A percentile compares a stretch with the other conserved stretches of the same genome.
These are phyloP conservation scores for Pitangus sulphuratus DNA, from an alignment of 2,797 vertebrate species.

Conservation along the genomic window DNA sequence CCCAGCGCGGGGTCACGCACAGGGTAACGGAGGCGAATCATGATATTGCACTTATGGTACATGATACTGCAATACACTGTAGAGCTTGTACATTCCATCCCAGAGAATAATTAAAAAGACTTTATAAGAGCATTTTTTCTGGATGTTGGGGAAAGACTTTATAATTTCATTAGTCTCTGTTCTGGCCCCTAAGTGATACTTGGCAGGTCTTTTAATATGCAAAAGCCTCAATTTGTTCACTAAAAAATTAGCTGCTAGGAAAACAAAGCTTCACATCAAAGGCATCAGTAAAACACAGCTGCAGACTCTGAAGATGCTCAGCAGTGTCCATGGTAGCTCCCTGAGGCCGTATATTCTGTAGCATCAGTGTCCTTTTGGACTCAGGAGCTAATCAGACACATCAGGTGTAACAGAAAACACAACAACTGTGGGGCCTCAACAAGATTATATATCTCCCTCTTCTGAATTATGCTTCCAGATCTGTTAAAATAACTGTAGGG, in stretches of 20 bases:
- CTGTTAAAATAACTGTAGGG: neutral
- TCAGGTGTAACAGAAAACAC: neutral
- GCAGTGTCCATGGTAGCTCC: neutral
- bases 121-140: neutral
- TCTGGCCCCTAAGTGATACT: neutral
- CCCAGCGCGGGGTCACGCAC: neutral
- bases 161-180: neutral
- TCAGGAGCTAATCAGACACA: neutral
- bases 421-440: neutral
- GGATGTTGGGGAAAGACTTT: neutral
- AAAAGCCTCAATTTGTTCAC: neutral
- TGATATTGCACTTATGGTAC: neutral
- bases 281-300: neutral
- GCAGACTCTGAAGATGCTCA: neutral
- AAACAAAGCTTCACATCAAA: conserved; percentile 12
- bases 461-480: neutral
- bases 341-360: neutral
- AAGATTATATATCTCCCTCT: neutral
- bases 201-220: neutral
- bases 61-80: neutral
- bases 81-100: neutral
- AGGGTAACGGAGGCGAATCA: neutral
- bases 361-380: neutral
- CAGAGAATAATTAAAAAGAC: neutral
- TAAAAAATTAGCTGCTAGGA: neutral